Conservation (phyloP, 2,888 invertebrate species). For the Coelinius sp. region DNA sequence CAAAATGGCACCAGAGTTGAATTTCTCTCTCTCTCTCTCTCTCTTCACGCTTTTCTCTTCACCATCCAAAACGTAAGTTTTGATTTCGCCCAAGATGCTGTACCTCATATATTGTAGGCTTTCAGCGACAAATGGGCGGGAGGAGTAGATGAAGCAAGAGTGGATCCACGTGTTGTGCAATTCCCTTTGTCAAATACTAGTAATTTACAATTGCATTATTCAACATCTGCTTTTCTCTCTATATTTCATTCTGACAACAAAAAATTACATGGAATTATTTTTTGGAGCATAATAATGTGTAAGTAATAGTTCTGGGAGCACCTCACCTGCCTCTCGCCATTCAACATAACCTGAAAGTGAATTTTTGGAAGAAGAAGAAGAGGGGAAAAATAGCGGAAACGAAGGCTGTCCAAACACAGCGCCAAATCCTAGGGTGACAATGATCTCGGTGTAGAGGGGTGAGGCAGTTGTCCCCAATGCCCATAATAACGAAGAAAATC, state of each 20-base stretch:
- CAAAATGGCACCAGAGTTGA: constrained; percentile 55
- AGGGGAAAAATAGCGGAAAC: constrained; percentile 40
- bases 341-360: constrained; percentile 1
- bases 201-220: neutral
- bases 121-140: neutral
- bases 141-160: neutral
- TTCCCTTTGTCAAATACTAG: neutral
- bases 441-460: constrained; percentile 33
- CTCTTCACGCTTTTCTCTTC: no score
- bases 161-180: neutral
- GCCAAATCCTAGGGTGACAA: constrained; percentile 36
- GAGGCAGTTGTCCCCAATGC: constrained; percentile 32
- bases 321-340: constrained; percentile 35
- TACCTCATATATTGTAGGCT: neutral
- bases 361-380: neutral
- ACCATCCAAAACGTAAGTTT: constrained; percentile 7
- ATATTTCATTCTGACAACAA: neutral
- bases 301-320: constrained; percentile 31
- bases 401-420: constrained; percentile 48
- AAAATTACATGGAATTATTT: constrained; percentile 8
- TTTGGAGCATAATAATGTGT: constrained; percentile 23
- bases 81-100: neutral
- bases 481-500: constrained; percentile 37
- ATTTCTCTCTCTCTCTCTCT: neutral
- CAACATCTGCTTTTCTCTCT: neutral